These are phyloP conservation scores for Gandaritis pyraliata DNA, from an alignment of 2,888 invertebrate species.

Conservation along the genomic window DNA sequence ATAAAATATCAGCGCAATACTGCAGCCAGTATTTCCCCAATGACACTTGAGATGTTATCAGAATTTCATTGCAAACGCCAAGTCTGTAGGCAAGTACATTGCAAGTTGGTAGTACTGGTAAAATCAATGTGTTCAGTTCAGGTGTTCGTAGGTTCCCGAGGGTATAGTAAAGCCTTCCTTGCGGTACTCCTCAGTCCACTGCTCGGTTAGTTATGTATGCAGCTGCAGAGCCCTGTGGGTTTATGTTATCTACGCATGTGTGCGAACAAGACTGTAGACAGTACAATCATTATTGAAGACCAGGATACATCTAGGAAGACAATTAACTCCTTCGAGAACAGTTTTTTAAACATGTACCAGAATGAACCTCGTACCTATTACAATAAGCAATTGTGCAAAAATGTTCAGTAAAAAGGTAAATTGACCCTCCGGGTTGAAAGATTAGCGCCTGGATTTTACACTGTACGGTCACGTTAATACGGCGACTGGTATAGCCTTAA, in stretches of 20 bases:
- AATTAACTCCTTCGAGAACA: no score
- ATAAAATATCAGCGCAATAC: constrained; percentile 2
- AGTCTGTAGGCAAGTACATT: constrained; percentile 13
- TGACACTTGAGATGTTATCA: constrained; percentile 18
- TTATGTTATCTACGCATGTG: constrained; percentile 27
- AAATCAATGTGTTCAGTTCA: constrained; percentile 52
- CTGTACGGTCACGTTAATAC: constrained; percentile 21
- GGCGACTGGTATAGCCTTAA: constrained; percentile 38
- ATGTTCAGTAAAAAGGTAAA: background rate
- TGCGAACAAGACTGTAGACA: constrained; percentile 17
- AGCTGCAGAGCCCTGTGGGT: constrained; percentile 24
- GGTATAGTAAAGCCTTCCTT: constrained; percentile 59
- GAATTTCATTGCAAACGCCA: constrained; percentile 25
- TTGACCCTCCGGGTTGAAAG: constrained; percentile 14
- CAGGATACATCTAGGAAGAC: background rate
- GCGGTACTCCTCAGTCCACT: constrained; percentile 39
- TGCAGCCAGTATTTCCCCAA: constrained; percentile 1
- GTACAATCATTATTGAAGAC: constrained; percentile 9
- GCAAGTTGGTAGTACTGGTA: constrained; percentile 34
- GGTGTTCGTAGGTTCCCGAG: constrained; percentile 55
- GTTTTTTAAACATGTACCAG: no score
- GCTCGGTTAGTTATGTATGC: constrained; percentile 37
- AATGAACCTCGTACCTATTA: no score
- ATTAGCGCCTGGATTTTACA: constrained; percentile 21
- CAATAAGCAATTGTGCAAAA: background rate